Evolutionary conservation across 2,797 vertebrate species (phyloP).

Genomic region (Falco naumanni): DNA sequence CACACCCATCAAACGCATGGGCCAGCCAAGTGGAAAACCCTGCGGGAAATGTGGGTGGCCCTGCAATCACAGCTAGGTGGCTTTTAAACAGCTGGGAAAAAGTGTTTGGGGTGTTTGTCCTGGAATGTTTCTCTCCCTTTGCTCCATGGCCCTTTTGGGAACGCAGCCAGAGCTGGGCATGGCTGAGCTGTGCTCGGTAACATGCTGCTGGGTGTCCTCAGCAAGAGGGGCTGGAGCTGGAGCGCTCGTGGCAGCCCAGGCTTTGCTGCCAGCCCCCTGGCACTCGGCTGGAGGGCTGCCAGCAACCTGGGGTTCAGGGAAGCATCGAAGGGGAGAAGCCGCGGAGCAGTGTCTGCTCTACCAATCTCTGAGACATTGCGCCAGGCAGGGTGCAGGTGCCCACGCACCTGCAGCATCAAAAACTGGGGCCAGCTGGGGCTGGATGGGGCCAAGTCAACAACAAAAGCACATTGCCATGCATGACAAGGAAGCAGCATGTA

Average conservation of each 20-base stretch:
- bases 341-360: accelerated
- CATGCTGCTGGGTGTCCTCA: not conserved
- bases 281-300: not conserved
- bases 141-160: not conserved
- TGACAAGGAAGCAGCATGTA: too few relatives aligned
- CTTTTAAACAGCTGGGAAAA: not conserved
- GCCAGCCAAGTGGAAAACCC: not conserved
- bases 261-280: not conserved
- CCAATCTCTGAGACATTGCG: accelerated
- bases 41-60: not conserved
- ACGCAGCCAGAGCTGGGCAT: too few relatives aligned
- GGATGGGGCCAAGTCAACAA: not conserved
- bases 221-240: not conserved
- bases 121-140: not conserved
- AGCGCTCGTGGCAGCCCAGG: accelerated
- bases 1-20: not conserved
- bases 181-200: too few relatives aligned
- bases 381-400: not conserved
- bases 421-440: not conserved
- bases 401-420: not conserved
- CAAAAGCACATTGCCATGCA: accelerated
- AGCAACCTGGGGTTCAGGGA: too few relatives aligned
- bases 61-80: not conserved
- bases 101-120: not conserved
- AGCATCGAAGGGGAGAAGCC: not conserved